Conservation (phyloP, 2,113 vertebrate species). For the Vulpes vulpes region DNA sequence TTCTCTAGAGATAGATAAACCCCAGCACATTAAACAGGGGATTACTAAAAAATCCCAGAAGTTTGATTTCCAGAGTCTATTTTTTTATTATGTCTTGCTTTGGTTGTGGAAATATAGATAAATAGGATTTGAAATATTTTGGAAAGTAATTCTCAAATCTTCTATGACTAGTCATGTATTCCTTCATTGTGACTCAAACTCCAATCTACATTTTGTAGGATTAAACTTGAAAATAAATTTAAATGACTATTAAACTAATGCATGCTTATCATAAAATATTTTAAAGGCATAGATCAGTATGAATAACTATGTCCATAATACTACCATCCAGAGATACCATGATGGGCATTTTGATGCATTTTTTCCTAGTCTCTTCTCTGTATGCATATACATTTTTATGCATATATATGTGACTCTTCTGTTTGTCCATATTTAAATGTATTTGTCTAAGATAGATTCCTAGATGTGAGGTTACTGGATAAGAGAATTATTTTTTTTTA, state of each 20-base stretch:
- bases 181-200: conserved; percentile 7
- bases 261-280: conserved; percentile 26
- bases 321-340: neutral
- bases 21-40: neutral
- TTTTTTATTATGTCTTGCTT: conserved; percentile 37
- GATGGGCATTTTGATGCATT: neutral
- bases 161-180: conserved; percentile 8
- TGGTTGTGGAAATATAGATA: neutral
- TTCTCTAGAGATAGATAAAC: neutral
- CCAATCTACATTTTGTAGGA: neutral
- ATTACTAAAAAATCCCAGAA: neutral
- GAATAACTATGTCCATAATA: neutral
- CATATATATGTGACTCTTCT: neutral
- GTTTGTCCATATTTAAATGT: neutral
- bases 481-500: neutral
- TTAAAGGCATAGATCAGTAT: neutral
- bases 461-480: neutral
- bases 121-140: conserved; percentile 48
- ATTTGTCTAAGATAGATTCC: conserved; percentile 5
- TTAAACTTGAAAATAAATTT: conserved; percentile 35
- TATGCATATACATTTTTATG: neutral
- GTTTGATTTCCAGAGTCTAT: neutral
- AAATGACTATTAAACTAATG: conserved; percentile 44
- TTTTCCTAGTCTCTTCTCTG: neutral
- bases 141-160: conserved; percentile 3